Base-by-base conservation (phyloP, 2,113 vertebrate species). In the Smithornis capensis region DNA sequence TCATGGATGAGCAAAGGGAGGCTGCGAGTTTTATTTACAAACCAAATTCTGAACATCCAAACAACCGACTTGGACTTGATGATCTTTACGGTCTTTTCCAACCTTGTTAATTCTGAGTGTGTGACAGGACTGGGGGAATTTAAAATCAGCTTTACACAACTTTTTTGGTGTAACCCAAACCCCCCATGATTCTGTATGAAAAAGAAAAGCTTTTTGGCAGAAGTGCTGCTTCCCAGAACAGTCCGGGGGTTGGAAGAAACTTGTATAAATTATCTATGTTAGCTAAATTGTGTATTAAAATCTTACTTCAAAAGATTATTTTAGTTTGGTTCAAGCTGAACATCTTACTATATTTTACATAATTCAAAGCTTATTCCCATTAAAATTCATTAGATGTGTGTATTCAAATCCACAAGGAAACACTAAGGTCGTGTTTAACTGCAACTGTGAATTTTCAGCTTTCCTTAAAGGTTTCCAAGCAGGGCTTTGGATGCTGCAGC, bases 301-400 rank as follows among this genome's bases (percentile, higher is more conserved):
- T 31, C 80, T 92, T 86, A 52, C 90, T 93, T 92, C 28, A 62
- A 82, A 93, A 89, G 69, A 96, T 89, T 81, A 75, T 88, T 90
- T 93, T 83, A 71, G 88, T 93, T 88, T 55, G 53, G 56, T 87
- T 87, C 88, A 31, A 64, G 93, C 78, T 1, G 57, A 92, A 81
- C 95, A 84, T 94, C 83, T 86, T 73, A 67, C 92, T 87, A 13
- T 87, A 89, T 93, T 95, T 90, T 96, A 90, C 92, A 97, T 95
- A 94, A 97, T 95, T 94, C 94, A 97, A 62, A 83, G 86, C 92
- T 68, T 29, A 90, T 57, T 64, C 2, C 90, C 83, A 96, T 96
- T 96, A 97, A 97, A 95, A 96, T 94, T 96, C 83, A 96, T 95
- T 71, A 94, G 76, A 76, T 49, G 64, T 91, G 95, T 37, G 86